A percentile compares a stretch with the other conserved stretches of the same genome.
Evolutionary conservation across 2,797 vertebrate genomes (phyloP).

Genomic region (Enteromius trimaculatus): DNA sequence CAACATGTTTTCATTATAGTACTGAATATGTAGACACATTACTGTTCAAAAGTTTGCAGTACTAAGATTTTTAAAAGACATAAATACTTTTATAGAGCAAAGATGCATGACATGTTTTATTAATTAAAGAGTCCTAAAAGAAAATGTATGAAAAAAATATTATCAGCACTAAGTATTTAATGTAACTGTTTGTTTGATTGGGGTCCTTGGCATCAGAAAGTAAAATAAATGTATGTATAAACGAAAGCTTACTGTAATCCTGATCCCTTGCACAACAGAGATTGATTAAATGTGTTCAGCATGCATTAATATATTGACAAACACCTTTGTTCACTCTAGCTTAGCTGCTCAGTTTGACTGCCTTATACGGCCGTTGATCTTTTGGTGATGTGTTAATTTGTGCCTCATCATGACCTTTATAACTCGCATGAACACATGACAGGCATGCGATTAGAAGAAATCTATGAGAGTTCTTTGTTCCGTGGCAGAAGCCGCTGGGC

Average conservation of each 20-base stretch:
- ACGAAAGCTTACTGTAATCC: neutral
- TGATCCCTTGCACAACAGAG: neutral
- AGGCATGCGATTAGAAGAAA: constrained; percentile 29
- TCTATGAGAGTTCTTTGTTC: constrained; percentile 11
- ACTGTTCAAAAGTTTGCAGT: no score
- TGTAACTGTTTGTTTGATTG: neutral
- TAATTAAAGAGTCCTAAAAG: neutral
- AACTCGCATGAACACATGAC: constrained; percentile 12
- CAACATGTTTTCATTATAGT: neutral
- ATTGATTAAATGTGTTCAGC: constrained; percentile 8
- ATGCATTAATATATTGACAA: constrained; percentile 27
- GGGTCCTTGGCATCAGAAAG: neutral
- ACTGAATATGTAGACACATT: neutral
- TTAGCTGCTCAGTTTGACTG: neutral
- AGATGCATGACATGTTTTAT: neutral
- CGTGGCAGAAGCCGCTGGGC: constrained; percentile 19
- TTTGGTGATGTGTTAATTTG: constrained; percentile 22
- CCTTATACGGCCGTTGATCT: neutral
- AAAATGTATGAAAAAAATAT: neutral
- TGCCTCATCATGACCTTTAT: constrained; percentile 5
- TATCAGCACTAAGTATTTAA: neutral
- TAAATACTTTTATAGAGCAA: no score
- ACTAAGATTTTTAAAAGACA: no score
- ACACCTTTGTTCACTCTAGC: neutral
- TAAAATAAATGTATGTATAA: neutral